phyloP scores from a whole-genome alignment of 2,888 invertebrate genomes.

The Oxytorus armatus region DNA sequence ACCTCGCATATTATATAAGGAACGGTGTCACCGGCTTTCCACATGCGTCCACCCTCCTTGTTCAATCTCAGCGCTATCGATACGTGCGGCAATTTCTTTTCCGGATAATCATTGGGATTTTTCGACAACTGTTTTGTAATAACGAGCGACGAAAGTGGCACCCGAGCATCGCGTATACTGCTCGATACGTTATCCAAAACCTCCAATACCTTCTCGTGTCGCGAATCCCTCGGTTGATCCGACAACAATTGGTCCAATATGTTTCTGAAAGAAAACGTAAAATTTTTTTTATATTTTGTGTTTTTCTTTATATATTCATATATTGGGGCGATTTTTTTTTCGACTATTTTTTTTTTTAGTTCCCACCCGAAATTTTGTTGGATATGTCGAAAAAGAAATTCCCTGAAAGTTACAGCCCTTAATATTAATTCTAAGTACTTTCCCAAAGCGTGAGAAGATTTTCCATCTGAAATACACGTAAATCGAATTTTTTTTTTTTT shows the following conservation, averaged over 20 bases:
- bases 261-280: slow-evolving; percentile 85
- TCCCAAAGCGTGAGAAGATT: no score
- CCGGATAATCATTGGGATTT: slow-evolving; percentile 96
- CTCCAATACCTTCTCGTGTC: slow-evolving; percentile 93
- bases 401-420: no score
- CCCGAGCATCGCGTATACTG: slow-evolving; percentile 89
- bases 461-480: no score
- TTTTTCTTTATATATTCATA: neutral
- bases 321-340: no score
- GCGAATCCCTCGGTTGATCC: slow-evolving; percentile 92
- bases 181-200: slow-evolving; percentile 92
- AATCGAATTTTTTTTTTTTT: no score
- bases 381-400: no score
- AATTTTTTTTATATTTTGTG: neutral
- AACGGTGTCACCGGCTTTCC: slow-evolving; percentile 97
- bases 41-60: slow-evolving; percentile 91
- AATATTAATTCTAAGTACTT: no score
- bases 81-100: slow-evolving; percentile 96
- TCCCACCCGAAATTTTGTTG: no score
- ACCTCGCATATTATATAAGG: slow-evolving; percentile 96
- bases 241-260: slow-evolving; percentile 93
- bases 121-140: slow-evolving; percentile 98
- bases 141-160: slow-evolving; percentile 91
- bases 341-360: no score
- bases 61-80: slow-evolving; percentile 93